Base-by-base conservation (phyloP, 2,888 invertebrate species). In the Acleris emargana region DNA sequence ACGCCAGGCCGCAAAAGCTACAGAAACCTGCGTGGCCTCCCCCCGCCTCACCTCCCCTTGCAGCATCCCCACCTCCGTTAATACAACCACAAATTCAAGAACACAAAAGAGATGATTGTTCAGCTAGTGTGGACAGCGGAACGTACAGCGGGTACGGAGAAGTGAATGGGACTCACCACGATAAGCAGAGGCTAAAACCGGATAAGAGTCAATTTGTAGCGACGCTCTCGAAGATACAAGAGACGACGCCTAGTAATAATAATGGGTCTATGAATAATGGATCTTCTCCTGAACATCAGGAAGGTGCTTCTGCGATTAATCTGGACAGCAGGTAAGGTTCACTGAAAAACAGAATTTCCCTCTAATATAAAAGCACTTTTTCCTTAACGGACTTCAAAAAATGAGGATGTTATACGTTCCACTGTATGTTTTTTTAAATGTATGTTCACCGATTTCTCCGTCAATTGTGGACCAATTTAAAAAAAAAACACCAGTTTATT, bases 1-100 rank as follows among this genome's bases (percentile, higher is more conserved):
- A 96, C 76, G 95, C 96, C n/a, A 93, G 96, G 77, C 96, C 96
- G 22, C 96, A 96, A 79, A 96, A 95, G 79, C 86, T 97, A 69
- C 95, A 95, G 73, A 95, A 94, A 73, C 94, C 94, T 18, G 93
- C 95, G 49, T 96, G 96, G 95, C 96, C 96, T 1, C 96, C 96
- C 0, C 75, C 93, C 43, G 84, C 90, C 2, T 78, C 89, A 9
- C 92, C 88, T 9, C 90, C 87, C 59, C 84, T 86, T 7, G 85
- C 95, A 57, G 92, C 94, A 3, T 95, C 95, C 88, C 95, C 95
- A 42, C 96, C 96, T 5, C 74, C 93, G 5, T 73, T 73, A 11
- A 70, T 67, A 61, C 83, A 82, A 59, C 79, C 71, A 53, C 80
- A 76, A 53, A 74, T 66, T 61, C 83, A 83, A 70, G 82, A 83